These are phyloP conservation scores for Mormyrops boulengeri DNA, from an alignment of 2,797 vertebrate species.

Conservation along the genomic window DNA sequence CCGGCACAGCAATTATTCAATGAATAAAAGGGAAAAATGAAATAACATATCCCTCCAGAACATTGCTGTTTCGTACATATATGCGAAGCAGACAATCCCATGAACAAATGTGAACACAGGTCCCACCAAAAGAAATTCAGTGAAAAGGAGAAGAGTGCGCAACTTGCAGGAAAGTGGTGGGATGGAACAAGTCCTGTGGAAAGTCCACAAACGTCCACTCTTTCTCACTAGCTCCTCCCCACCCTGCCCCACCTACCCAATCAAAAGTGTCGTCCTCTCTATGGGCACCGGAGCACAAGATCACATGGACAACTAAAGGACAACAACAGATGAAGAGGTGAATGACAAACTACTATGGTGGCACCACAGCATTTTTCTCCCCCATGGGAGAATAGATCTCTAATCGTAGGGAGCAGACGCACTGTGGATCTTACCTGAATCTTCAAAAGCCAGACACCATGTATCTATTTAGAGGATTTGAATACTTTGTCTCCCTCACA, in stretches of 20 bases:
- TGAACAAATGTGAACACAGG: not conserved
- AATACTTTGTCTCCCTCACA: not conserved
- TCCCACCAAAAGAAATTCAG: not conserved
- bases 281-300: not conserved
- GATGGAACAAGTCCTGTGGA: not conserved
- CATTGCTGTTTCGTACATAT: not conserved
- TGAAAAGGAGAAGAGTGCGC: not conserved
- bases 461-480: not conserved
- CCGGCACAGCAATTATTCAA: not conserved
- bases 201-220: not conserved
- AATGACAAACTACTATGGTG: constrained; percentile 16
- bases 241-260: not conserved
- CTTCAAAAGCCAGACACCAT: not conserved
- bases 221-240: not conserved
- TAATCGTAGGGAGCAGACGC: not conserved
- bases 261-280: constrained; percentile 1
- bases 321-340: not conserved
- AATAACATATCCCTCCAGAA: not conserved
- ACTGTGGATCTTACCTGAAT: constrained; percentile 22
- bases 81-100: not conserved
- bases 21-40: not conserved
- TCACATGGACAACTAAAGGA: constrained; percentile 2
- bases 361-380: not conserved
- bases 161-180: not conserved
- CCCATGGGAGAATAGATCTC: not conserved